Base-by-base conservation (phyloP, 2,113 vertebrate genomes). In the Callaeas wilsoni region DNA sequence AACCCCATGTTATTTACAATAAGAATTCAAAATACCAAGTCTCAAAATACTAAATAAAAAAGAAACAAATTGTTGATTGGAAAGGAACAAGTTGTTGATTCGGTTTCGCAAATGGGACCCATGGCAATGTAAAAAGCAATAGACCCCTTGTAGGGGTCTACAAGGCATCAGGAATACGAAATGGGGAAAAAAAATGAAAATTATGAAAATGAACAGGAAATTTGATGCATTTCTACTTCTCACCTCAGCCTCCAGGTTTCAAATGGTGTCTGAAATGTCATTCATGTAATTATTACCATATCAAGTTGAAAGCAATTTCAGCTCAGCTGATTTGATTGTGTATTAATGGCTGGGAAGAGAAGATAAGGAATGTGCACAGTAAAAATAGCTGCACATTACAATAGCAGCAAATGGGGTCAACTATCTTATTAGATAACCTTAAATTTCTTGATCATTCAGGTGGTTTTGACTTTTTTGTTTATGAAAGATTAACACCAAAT, bases 281-380 rank as follows among this genome's bases (percentile, higher is more conserved):
- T 90, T 97, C 90, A 76, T 89, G 82, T 94, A 97, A 97, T 98
- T 98, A 97, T 97, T 94, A 90, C 73, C 64, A 59, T 92, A 96
- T 95, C 80, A 94, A 78, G 71, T 96, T 94, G 89, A 97, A 97
- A 94, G 90, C 59, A 93, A 95, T 97, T 97, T 95, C 62, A 91
- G 27, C 68, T 95, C 37, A 93, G 46, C 69, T 94, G 94, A 97
- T 96, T 96, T 97, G 79, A 97, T 96, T 97, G 73, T 93, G 50
- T 81, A 79, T 79, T 97, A 98, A 97, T 97, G 87, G 79, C 94
- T 98, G 97, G 7, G 32, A 74, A 94, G 97, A 85, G 77, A 89
- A 97, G 97, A 98, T 98, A 98, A 98, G 91, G 67, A 93, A 91
- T 39, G 50, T 83, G 74, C 44, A 74, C 50, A 78, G 50, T 85